These are phyloP conservation scores for Eledona agricola DNA, from an alignment of 2,888 invertebrate species.

Conservation along the genomic window DNA sequence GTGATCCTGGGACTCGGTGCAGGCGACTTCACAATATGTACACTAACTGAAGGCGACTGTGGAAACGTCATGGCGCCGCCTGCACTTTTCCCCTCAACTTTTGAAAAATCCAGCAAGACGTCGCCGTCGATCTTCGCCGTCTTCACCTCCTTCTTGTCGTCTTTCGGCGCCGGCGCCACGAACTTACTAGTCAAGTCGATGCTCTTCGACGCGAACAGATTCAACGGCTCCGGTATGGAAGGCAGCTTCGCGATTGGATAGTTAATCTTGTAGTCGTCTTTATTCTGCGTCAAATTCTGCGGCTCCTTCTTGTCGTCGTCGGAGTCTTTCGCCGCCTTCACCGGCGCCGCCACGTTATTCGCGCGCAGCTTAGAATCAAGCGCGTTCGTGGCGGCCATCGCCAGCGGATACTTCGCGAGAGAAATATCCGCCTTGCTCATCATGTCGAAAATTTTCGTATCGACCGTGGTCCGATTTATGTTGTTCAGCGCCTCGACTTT, in stretches of 20 bases:
- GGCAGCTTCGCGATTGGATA: constrained; percentile 18
- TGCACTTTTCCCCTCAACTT: constrained; percentile 18
- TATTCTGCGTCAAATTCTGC: constrained; percentile 46
- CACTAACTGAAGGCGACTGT: constrained; percentile 74
- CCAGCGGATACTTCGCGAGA: constrained; percentile 54
- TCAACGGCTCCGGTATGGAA: constrained; percentile 48
- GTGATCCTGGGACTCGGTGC: constrained; percentile 75
- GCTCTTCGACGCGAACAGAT: constrained; percentile 58
- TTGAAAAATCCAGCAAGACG: constrained; percentile 70
- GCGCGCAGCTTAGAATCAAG: constrained; percentile 57
- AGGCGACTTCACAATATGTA: constrained; percentile 81
- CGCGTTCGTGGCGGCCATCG: constrained; percentile 54
- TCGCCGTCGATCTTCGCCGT: constrained; percentile 62
- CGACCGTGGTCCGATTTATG: constrained; percentile 52
- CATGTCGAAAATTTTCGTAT: constrained; percentile 55
- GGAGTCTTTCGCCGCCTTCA: constrained; percentile 43
- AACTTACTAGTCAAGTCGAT: constrained; percentile 64
- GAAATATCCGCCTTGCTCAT: constrained; percentile 30
- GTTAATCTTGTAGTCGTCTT: constrained; percentile 26
- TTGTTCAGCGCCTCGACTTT: constrained; percentile 49
- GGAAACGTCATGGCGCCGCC: constrained; percentile 58
- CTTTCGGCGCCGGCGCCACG: constrained; percentile 59
- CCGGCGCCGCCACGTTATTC: constrained; percentile 56
- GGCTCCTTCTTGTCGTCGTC: constrained; percentile 54
- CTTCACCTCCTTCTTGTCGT: constrained; percentile 53